Base-by-base conservation (phyloP, 2,888 invertebrate species). In the Thera britannica region DNA sequence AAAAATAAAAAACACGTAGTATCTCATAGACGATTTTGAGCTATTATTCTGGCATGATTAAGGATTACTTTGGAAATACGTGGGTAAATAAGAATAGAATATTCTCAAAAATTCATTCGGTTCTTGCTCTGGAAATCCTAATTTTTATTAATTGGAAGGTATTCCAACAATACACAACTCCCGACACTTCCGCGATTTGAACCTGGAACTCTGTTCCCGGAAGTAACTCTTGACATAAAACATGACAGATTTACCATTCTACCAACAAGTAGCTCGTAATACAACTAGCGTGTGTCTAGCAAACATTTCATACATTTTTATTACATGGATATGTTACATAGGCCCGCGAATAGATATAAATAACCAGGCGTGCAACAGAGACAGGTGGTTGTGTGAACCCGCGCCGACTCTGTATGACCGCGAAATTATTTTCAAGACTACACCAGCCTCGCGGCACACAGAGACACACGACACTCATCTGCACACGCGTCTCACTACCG, bases 401-500 rank as follows among this genome's bases (percentile, higher is more conserved):
- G 85, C 85, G 86, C 87, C 89, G 84, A 85, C 88, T 85, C 88
- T 82, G 85, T 93, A 89, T 93, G 93, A 93, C 93, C 93, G 93
- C 93, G 93, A 93, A 93, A 93, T 93, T 90, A 93, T 93, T 93
- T 93, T 93, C 93, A 93, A 93, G 92, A 93, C 92, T 93, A 92
- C 92, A 90, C 89, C 88, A 90, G 90, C 92, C 88, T 90, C 89
- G 70, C 77, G 83, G 79, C 80, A 87, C 87, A 79, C 86, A 80
- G 84, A 83, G 86, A 85, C 80, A 75, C 74, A 72, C 66, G 72
- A 71, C 62, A 72, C 79, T 72, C 82, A 83, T 92, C 85, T 75
- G 83, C 82, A 90, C 85, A 82, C 80, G 75, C 85, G 89, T 89
- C 91, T 92, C 90, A 86, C 90, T 90, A 90, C 89, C 82, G 78